Evolutionary conservation across 2,888 invertebrate species (phyloP).

Genomic region (Papilio protenor): DNA sequence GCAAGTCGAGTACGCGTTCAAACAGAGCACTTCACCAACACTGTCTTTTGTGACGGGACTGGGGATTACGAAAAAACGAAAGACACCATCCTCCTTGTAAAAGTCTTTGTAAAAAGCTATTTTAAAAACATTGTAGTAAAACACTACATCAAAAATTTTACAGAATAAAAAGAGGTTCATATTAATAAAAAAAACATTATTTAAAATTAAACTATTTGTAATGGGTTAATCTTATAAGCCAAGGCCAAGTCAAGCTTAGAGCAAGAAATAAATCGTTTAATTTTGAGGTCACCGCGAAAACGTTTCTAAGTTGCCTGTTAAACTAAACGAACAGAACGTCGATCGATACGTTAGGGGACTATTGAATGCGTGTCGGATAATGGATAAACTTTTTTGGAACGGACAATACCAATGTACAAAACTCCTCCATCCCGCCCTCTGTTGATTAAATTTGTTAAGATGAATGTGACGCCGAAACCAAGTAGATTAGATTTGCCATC

Average conservation of each 20-base stretch:
- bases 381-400: slow-evolving; percentile 8
- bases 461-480: background rate
- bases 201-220: background rate
- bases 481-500: background rate
- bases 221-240: background rate
- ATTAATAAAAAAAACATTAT: background rate
- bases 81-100: background rate
- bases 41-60: slow-evolving; percentile 30
- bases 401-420: slow-evolving; percentile 12
- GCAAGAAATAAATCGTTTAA: slow-evolving; percentile 7
- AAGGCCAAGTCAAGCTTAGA: background rate
- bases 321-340: background rate
- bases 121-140: background rate
- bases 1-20: slow-evolving; percentile 33
- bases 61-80: slow-evolving; percentile 1
- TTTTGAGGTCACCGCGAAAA: slow-evolving; percentile 8
- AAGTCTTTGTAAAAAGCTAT: background rate
- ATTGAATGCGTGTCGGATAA: slow-evolving; percentile 23
- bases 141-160: background rate
- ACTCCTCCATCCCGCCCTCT: background rate
- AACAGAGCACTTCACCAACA: slow-evolving; percentile 30
- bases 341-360: slow-evolving; percentile 25
- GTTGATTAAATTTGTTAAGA: slow-evolving; percentile 15
- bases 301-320: background rate
- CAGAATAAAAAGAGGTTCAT: background rate